These are phyloP conservation scores for Nymphalis c-album DNA, from an alignment of 2,888 invertebrate genomes.

Conservation along the genomic window DNA sequence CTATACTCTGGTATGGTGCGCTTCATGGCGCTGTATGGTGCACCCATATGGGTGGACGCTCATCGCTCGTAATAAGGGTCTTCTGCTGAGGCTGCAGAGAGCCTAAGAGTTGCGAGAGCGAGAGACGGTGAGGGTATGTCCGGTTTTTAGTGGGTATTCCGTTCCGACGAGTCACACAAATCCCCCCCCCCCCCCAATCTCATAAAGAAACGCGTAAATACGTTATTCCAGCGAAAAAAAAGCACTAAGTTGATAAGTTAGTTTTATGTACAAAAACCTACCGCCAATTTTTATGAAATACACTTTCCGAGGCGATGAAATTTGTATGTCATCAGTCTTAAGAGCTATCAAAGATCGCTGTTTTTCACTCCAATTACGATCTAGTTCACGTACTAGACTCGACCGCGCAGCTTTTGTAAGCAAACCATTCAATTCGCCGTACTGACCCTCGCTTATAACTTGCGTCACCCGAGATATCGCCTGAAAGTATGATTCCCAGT, in stretches of 20 bases:
- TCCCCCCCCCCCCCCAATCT: no score
- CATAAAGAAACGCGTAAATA: no score
- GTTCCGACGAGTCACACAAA: no score
- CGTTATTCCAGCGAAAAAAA: no score
- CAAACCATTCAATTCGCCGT: constrained; percentile 65
- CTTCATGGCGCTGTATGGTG: no score
- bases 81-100: no score
- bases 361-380: constrained; percentile 67
- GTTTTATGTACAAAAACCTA: constrained; percentile 41
- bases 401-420: constrained; percentile 70
- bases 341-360: constrained; percentile 64
- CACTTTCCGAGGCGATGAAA: constrained; percentile 72
- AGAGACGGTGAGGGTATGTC: no score
- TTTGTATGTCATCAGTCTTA: constrained; percentile 67
- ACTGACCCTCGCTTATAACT: constrained; percentile 66
- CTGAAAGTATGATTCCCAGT: constrained; percentile 45
- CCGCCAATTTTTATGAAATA: constrained; percentile 76
- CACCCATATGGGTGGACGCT: no score
- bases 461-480: constrained; percentile 73
- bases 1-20: no score
- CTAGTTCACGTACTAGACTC: constrained; percentile 68
- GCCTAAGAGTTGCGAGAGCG: no score
- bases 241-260: background rate
- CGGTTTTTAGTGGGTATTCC: no score
- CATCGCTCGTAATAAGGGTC: no score